phyloP scores from a whole-genome alignment of 2,888 invertebrate genomes.

The Apotomis betuletana region DNA sequence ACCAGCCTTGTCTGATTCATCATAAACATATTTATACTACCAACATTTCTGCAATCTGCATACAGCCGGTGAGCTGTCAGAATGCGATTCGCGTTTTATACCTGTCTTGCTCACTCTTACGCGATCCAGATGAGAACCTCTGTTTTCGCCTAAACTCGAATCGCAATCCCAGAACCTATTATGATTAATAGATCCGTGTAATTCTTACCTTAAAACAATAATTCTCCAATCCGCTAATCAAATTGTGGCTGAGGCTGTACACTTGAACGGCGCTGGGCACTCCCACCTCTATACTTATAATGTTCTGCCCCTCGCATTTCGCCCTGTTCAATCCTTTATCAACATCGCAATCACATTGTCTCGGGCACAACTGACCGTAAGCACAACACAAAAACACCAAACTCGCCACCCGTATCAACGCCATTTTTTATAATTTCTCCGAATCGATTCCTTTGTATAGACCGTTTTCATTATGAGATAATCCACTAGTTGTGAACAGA shows the following conservation, averaged over 20 bases:
- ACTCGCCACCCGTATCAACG: constrained; percentile 54
- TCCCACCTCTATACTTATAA: constrained; percentile 83
- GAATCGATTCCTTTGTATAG: constrained; percentile 44
- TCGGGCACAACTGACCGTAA: constrained; percentile 72
- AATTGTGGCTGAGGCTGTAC: constrained; percentile 85
- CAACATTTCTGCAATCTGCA: too few relatives aligned
- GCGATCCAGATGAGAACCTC: too few relatives aligned
- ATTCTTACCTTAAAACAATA: constrained; percentile 83
- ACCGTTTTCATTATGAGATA: constrained; percentile 62
- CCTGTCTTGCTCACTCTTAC: too few relatives aligned
- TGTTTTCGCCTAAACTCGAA: too few relatives aligned
- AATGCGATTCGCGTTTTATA: too few relatives aligned
- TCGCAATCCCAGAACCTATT: too few relatives aligned
- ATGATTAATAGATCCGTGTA: neutral
- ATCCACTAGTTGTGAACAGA: constrained; percentile 48
- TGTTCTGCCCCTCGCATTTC: constrained; percentile 81
- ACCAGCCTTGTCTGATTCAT: too few relatives aligned
- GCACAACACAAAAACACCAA: constrained; percentile 51
- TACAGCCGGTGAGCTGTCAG: too few relatives aligned
- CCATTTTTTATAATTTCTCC: constrained; percentile 60
- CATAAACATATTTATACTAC: too few relatives aligned
- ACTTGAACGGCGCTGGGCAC: constrained; percentile 84
- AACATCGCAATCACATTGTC: constrained; percentile 82
- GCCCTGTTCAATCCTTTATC: constrained; percentile 78
- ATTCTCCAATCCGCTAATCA: constrained; percentile 84